Evolutionary conservation across 2,888 invertebrate genomes (phyloP).

Genomic region (Shargacucullia verbasci): DNA sequence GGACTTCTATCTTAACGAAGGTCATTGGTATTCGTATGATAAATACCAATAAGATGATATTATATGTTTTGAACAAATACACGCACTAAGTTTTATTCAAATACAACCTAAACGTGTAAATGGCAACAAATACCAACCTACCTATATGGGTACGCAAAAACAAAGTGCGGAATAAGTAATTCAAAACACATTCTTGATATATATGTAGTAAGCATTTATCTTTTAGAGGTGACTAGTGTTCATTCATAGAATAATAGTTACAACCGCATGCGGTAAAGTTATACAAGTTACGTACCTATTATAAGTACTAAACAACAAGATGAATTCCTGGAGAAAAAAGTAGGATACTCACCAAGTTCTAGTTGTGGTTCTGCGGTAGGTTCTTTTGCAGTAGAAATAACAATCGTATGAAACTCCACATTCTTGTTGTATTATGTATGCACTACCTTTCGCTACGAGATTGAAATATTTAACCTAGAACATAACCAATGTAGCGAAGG

Average conservation of each 20-base stretch:
- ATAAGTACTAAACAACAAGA: constrained; percentile 11
- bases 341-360: neutral
- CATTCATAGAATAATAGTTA: constrained; percentile 19
- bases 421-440: too few relatives aligned
- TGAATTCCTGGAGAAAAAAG: constrained; percentile 14
- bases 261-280: constrained; percentile 18
- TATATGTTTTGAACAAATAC: too few relatives aligned
- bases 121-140: neutral
- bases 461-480: too few relatives aligned
- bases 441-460: too few relatives aligned
- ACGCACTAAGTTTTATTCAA: neutral
- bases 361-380: neutral
- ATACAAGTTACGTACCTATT: too few relatives aligned
- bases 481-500: too few relatives aligned
- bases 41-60: too few relatives aligned
- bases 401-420: too few relatives aligned
- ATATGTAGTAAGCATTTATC: neutral
- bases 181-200: neutral
- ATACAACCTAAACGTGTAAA: neutral
- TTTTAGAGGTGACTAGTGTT: constrained; percentile 9
- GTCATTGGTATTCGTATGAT: too few relatives aligned
- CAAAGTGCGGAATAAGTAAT: neutral
- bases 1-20: too few relatives aligned
- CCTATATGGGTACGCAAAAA: neutral
- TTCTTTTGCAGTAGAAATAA: too few relatives aligned